These are phyloP conservation scores for Tuta absoluta DNA, from an alignment of 2,888 invertebrate species.

Conservation along the genomic window DNA sequence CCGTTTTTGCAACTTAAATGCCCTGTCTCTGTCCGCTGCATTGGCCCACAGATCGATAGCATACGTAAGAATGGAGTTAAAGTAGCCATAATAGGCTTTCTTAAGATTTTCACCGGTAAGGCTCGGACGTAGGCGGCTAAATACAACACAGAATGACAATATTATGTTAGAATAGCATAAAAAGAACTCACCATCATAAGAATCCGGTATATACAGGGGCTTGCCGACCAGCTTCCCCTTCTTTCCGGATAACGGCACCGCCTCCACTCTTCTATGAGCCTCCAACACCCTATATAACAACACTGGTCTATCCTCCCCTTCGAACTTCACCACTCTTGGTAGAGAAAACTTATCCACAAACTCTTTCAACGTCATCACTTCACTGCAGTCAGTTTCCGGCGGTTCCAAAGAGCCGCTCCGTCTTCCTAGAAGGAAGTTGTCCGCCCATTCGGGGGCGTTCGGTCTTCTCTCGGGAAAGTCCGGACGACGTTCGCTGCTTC, in stretches of 20 bases:
- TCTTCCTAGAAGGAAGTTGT: conserved; percentile 69
- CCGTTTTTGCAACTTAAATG: too few species aligned
- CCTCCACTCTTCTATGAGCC: conserved; percentile 83
- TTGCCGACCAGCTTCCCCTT: conserved; percentile 81
- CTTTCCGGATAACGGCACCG: conserved; percentile 79
- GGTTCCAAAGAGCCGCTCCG: conserved; percentile 71
- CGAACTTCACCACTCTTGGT: conserved; percentile 82
- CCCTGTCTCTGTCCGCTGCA: too few species aligned
- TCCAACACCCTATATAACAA: conserved; percentile 83
- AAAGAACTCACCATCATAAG: conserved; percentile 82
- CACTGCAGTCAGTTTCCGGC: conserved; percentile 72
- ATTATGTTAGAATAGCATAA: background rate
- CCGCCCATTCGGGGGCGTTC: conserved; percentile 70
- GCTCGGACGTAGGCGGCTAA: too few species aligned
- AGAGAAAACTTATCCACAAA: conserved; percentile 83
- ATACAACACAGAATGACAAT: too few species aligned
- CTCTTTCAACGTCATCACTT: conserved; percentile 77
- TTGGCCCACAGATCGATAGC: too few species aligned
- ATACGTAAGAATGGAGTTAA: too few species aligned
- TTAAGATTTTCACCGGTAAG: too few species aligned
- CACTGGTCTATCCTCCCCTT: conserved; percentile 81
- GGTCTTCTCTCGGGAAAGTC: conserved; percentile 69
- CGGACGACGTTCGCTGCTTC: conserved; percentile 74
- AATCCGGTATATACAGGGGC: conserved; percentile 84
- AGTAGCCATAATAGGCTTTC: too few species aligned